Evolutionary conservation across 2,888 invertebrate species (phyloP), one percentile per base, ranked within the genome.

Genomic region (Phaedon cochleariae): DNA sequence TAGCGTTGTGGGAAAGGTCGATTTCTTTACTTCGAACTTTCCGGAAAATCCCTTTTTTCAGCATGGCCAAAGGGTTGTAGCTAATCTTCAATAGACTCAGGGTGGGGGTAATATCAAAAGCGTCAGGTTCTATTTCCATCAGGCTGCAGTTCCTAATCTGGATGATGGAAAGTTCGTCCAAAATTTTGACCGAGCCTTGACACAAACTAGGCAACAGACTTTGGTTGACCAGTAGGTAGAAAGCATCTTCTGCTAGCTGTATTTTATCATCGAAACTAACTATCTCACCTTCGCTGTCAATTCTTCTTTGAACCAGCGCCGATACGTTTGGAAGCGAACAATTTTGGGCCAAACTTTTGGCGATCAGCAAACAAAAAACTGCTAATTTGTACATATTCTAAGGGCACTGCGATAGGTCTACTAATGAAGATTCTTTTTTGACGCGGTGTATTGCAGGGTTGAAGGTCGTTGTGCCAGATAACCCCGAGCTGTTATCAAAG

Each of bases 31-130:
- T 65, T 51, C 71, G 70, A 4, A 81, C 57, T 6, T 70, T 54
- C 54, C 79, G 78, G 62, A 81, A 81, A 7, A 80, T 74, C 1
- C 77, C 79, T 9, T 58, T 67, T n/a, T 68, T 64, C 6, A 81
- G 72, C 21, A 68, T 61, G 2, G 69, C 64, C 37, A 81, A 54
- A 4, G 66, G 62, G 51, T 81, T 81, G 12, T 67, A 58, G 55
- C 71, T 74, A 26, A 81, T 73, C 61, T 75, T 74, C 10, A 81
- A 64, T 48, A 75, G 60, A 7, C 77, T 71, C 22, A 81, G 65
- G 22, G 72, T 74, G 7, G 79, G 74, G 1, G 74, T 62, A 26
- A 80, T 75, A 59, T 74, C 73, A 55, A 81, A 80, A 6, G 79
- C 76, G 2, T 75, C 77, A 3, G 78, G 73, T 31, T 73, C 68